phyloP scores from a whole-genome alignment of 2,797 vertebrate genomes.

The Characodon lateralis region DNA sequence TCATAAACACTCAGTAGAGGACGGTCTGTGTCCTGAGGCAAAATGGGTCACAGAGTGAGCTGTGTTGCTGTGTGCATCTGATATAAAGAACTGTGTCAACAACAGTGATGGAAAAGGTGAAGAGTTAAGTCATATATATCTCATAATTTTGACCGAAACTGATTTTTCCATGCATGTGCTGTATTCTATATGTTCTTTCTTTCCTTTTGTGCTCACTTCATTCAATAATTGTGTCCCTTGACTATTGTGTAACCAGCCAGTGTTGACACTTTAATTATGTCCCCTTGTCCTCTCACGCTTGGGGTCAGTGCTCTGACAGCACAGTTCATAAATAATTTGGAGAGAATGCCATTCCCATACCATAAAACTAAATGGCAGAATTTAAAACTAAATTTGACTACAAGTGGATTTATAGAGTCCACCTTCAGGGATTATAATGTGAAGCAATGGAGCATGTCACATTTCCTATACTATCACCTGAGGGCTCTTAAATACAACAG shows the following conservation, averaged over 20 bases:
- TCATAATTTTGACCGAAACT: conserved; percentile 1
- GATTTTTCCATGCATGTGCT: conserved; percentile 7
- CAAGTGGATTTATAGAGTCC: conserved; percentile 12
- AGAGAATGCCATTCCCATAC: conserved; percentile 20
- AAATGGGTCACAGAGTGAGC: conserved; percentile 28
- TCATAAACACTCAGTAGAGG: conserved; percentile 67
- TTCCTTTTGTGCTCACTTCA: conserved; percentile 4
- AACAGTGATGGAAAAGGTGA: conserved; percentile 32
- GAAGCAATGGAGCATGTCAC: conserved; percentile 1
- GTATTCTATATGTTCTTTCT: not conserved
- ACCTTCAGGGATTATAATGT: not conserved
- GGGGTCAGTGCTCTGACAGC: conserved; percentile 46
- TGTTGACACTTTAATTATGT: conserved; percentile 61
- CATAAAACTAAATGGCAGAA: conserved; percentile 30
- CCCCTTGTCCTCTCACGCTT: conserved; percentile 23
- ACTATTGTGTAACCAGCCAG: conserved; percentile 35
- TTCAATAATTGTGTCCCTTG: conserved; percentile 29
- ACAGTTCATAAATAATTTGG: conserved; percentile 13
- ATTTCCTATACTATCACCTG: not conserved
- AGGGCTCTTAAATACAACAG: conserved; percentile 3
- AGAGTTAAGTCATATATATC: conserved; percentile 23
- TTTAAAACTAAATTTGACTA: conserved; percentile 25
- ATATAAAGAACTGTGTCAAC: conserved; percentile 13
- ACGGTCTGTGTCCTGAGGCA: conserved; percentile 58
- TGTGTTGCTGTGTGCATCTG: conserved; percentile 13